A percentile compares a stretch with the other conserved stretches of the same genome.
phyloP scores from a whole-genome alignment of 2,113 vertebrate genomes.

The Callipepla squamata region DNA sequence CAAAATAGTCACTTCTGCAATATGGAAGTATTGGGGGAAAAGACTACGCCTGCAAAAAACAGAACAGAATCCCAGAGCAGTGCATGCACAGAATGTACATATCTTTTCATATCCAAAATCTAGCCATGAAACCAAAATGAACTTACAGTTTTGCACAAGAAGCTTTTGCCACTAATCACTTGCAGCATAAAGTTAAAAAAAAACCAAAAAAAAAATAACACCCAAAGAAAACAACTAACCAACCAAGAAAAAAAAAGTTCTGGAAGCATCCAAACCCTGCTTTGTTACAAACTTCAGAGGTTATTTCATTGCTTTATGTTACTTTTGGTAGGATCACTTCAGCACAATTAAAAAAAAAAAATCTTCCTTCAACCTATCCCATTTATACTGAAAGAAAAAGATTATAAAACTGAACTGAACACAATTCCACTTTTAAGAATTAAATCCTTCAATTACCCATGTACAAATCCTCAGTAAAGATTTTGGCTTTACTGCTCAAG shows the following conservation, averaged over 20 bases:
- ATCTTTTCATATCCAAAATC: not conserved
- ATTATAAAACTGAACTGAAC: conserved; percentile 30
- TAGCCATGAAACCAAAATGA: conserved; percentile 3
- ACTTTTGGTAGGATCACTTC: conserved; percentile 17
- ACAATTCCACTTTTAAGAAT: conserved; percentile 47
- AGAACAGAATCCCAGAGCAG: not conserved
- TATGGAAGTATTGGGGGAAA: not conserved
- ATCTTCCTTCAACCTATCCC: conserved; percentile 40
- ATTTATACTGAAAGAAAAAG: not conserved
- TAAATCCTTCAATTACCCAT: conserved; percentile 52
- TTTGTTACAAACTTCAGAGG: not conserved
- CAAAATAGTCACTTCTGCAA: not conserved
- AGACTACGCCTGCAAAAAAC: not conserved
- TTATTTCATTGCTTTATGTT: not conserved
- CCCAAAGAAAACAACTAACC: no score
- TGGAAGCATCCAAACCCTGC: not conserved
- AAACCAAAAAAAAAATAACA: not conserved
- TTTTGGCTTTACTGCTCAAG: conserved; percentile 51
- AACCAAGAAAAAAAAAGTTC: not conserved
- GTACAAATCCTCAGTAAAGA: conserved; percentile 60
- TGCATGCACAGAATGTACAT: not conserved
- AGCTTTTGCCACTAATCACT: conserved; percentile 15
- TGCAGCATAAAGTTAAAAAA: conserved; percentile 26
- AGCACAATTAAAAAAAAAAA: not conserved
- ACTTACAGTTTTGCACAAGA: conserved; percentile 11